These are phyloP conservation scores for Lucifuga dentata DNA, from an alignment of 2,113 vertebrate species.

Conservation along the genomic window DNA sequence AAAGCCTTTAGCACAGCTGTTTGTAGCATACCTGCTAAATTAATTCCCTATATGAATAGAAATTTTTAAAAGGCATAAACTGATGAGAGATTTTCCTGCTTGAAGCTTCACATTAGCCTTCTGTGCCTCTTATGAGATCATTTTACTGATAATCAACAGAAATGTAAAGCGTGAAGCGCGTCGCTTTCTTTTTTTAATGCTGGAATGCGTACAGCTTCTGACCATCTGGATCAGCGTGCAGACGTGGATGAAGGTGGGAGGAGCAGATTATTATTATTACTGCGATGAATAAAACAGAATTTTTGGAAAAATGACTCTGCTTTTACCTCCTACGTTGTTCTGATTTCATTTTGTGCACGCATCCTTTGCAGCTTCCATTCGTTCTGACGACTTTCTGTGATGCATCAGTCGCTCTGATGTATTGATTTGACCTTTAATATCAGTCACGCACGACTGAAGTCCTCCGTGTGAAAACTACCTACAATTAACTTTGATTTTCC, in stretches of 20 bases:
- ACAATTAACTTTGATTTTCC: constrained; percentile 2
- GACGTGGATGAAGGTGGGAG: constrained; percentile 28
- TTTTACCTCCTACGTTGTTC: too few relatives aligned
- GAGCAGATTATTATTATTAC: constrained; percentile 21
- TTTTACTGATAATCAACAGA: background rate
- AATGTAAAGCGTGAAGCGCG: background rate
- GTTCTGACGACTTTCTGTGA: constrained; percentile 47
- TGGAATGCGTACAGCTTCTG: constrained; percentile 10
- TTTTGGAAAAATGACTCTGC: constrained; percentile 1
- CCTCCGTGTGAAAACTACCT: constrained; percentile 44
- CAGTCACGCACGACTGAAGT: constrained; percentile 49
- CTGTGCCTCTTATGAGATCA: constrained; percentile 6
- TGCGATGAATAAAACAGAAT: constrained; percentile 31
- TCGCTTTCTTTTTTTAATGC: constrained; percentile 1
- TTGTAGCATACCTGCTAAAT: constrained; percentile 35
- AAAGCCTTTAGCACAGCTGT: constrained; percentile 64
- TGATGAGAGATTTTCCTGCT: too few relatives aligned
- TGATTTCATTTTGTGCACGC: constrained; percentile 49
- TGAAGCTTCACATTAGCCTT: constrained; percentile 5
- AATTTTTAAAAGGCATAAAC: constrained; percentile 27
- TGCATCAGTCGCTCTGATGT: constrained; percentile 50
- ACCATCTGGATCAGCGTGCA: constrained; percentile 16
- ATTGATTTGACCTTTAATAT: constrained; percentile 70
- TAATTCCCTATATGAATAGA: constrained; percentile 38
- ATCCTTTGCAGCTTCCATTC: constrained; percentile 48